Evolutionary conservation across 1,140 invertebrate genomes (phyloP).

Genomic region (Aphelinus atriplicis): DNA sequence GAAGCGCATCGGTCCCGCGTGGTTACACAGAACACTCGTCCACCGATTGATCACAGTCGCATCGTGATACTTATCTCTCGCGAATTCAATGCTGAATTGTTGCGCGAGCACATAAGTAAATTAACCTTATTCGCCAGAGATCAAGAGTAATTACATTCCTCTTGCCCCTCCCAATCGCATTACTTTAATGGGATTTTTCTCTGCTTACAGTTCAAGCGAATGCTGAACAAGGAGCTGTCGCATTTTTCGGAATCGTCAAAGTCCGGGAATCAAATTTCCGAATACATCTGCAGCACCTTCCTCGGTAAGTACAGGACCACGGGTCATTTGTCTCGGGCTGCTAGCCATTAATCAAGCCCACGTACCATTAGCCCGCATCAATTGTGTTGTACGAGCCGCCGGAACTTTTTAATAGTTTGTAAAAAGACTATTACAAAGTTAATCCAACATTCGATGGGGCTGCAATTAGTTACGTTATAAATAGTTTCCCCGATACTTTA

Average conservation of each 20-base stretch:
- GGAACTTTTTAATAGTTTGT: not conserved
- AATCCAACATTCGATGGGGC: not conserved
- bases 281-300: constrained; percentile 99
- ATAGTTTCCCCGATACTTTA: not conserved
- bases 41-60: too few relatives aligned
- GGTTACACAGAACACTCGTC: too few relatives aligned
- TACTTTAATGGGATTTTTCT: not conserved
- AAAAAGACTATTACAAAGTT: not conserved
- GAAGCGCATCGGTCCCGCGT: too few relatives aligned
- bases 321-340: not conserved
- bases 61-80: too few relatives aligned
- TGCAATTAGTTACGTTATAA: not conserved
- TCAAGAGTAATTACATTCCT: too few relatives aligned
- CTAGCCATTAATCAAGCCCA: too few relatives aligned
- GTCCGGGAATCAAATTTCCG: constrained; percentile 98
- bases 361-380: not conserved
- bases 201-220: constrained; percentile 94
- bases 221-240: constrained; percentile 99
- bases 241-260: constrained; percentile 99
- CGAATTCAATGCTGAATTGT: too few relatives aligned
- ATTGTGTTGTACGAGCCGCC: not conserved
- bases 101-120: too few relatives aligned
- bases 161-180: too few relatives aligned
- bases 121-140: too few relatives aligned
- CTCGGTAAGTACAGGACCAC: constrained; percentile 80